Evolutionary conservation across 2,797 vertebrate species (phyloP).

Genomic region (Phoxinus dragarum): DNA sequence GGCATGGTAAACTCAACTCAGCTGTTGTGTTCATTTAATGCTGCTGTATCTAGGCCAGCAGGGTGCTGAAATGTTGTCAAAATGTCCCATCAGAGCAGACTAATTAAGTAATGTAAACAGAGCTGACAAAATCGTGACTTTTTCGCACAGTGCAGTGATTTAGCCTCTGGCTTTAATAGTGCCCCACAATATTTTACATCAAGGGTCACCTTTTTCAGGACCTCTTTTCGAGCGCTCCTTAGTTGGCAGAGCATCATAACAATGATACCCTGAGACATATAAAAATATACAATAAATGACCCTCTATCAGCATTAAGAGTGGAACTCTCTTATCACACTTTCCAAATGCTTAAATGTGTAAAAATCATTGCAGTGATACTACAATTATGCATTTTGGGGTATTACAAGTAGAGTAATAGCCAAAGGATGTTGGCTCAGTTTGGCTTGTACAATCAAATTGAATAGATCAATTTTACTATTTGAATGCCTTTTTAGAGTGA

Average conservation of each 20-base stretch:
- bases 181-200: neutral
- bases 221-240: neutral
- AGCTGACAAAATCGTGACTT: conserved; percentile 22
- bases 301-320: neutral
- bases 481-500: neutral
- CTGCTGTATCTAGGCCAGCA: conserved; percentile 33
- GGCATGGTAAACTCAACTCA: neutral
- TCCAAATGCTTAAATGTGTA: neutral
- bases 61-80: conserved; percentile 38
- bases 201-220: neutral
- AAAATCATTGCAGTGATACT: neutral
- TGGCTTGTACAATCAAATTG: neutral
- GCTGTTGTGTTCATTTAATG: conserved; percentile 19
- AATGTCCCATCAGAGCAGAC: conserved; percentile 28
- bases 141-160: conserved; percentile 28
- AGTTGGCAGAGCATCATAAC: neutral
- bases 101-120: conserved; percentile 6
- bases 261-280: neutral
- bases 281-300: neutral
- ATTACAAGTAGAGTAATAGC: neutral
- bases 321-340: neutral
- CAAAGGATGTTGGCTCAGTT: neutral
- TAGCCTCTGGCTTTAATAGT: conserved; percentile 1
- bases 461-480: neutral
- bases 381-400: neutral